Evolutionary conservation across 1,140 invertebrate species (phyloP).

Genomic region (Drosophila orosa): DNA sequence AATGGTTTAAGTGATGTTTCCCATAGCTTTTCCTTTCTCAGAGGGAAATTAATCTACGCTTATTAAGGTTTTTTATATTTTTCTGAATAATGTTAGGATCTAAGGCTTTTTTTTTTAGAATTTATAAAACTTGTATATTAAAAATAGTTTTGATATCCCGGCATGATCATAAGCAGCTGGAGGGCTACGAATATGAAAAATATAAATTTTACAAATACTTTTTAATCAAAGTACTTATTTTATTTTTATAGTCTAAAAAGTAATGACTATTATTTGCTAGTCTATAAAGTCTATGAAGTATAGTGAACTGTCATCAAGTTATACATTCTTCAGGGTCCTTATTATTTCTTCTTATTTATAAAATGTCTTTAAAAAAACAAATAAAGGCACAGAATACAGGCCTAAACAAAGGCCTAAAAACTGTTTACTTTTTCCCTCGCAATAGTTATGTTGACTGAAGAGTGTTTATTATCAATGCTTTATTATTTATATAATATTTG

Average conservation of each 20-base stretch:
- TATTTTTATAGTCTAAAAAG: too few species aligned
- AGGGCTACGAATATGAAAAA: too few species aligned
- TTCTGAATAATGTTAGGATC: not conserved
- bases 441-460: not conserved
- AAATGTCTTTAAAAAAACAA: not conserved
- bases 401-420: slow-evolving; percentile 3
- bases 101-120: not conserved
- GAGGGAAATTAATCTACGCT: not conserved
- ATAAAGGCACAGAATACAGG: not conserved
- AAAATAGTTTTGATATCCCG: too few species aligned
- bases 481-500: slow-evolving; percentile 5
- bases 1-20: not conserved
- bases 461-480: slow-evolving; percentile 12
- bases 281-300: too few species aligned
- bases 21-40: not conserved
- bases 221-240: too few species aligned
- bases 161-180: too few species aligned
- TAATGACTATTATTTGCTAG: too few species aligned
- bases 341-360: not conserved
- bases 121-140: too few species aligned
- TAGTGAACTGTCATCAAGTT: too few species aligned
- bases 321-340: not conserved
- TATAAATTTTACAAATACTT: too few species aligned
- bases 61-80: not conserved
- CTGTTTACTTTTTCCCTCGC: not conserved